These are phyloP conservation scores for Meghimatium bilineatum DNA, from an alignment of 2,888 invertebrate genomes.

Conservation along the genomic window DNA sequence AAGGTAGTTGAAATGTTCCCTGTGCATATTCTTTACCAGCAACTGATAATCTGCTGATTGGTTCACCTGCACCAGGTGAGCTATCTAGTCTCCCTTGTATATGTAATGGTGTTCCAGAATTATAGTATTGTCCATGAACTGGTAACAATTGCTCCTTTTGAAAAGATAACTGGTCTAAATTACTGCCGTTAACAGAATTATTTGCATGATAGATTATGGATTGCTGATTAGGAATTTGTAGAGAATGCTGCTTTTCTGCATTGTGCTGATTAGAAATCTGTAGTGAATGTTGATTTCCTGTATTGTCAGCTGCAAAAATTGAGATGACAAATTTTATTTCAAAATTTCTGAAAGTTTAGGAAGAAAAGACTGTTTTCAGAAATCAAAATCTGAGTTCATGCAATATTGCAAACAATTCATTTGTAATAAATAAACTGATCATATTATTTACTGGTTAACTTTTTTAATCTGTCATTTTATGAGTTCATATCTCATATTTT, in stretches of 20 bases:
- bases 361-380: too few relatives aligned
- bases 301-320: not conserved
- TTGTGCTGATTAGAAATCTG: not conserved
- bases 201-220: not conserved
- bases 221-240: not conserved
- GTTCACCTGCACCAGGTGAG: not conserved
- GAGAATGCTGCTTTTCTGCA: not conserved
- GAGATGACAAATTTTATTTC: not conserved
- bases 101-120: not conserved
- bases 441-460: too few relatives aligned
- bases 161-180: not conserved
- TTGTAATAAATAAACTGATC: too few relatives aligned
- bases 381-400: too few relatives aligned
- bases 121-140: not conserved
- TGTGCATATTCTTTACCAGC: not conserved
- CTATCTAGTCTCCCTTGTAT: not conserved
- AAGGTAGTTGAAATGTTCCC: slow-evolving; percentile 41
- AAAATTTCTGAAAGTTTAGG: too few relatives aligned
- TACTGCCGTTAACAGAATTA: not conserved
- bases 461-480: too few relatives aligned
- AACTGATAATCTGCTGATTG: not conserved
- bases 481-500: too few relatives aligned
- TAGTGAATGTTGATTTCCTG: not conserved
- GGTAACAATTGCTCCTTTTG: not conserved
- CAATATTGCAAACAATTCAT: too few relatives aligned